Evolutionary conservation across 2,797 vertebrate genomes (phyloP), one percentile per base, ranked within the genome.

Genomic region (Lagocephalus sceleratus): DNA sequence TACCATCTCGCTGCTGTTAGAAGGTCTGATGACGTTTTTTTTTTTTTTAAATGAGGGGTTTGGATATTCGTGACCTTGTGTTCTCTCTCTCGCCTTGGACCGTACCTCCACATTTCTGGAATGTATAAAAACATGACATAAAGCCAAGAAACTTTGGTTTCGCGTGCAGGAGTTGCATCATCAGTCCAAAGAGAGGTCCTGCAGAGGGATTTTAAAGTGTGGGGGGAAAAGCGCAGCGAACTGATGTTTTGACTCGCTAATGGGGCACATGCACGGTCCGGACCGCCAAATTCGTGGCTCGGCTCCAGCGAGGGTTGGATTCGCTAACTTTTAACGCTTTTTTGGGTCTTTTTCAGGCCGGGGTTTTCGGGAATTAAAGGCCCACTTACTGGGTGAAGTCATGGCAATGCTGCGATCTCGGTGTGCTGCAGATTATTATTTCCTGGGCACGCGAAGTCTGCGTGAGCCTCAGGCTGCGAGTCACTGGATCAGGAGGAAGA

Each of bases 401-500:
- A 44, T 11, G 53, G 38, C 65, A 51, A 53, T 54, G 68, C 39
- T 20, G 52, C 63, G 57, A 47, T 66, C 59, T 47, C 22, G 60
- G 60, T 63, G 52, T 46, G 53, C 47, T 57, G 25, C 68, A 78
- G 68, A 81, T 86, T 75, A 70, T 46, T 42, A 60, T 57, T 83
- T 88, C 81, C 76, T 81, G 73, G 80, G 72, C 79, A 68, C 63
- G 55, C 23, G 60, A 59, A 62, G 47, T 55, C 51, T 50, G 60
- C 62, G 50, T 73, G 72, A 80, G 73, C 75, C 73, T 57, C 81
- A 82, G 71, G 60, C 76, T 78, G 69, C 80, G 82, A 86, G 73
- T 87, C 79, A 85, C 40, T 86, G 80, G 68, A 85, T 82, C 75
- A 57, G 59, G 60, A 83, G 68, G 68, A 83, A 80, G 74, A 83